Evolutionary conservation across 2,113 vertebrate genomes (phyloP).

Genomic region (Geococcyx californianus): DNA sequence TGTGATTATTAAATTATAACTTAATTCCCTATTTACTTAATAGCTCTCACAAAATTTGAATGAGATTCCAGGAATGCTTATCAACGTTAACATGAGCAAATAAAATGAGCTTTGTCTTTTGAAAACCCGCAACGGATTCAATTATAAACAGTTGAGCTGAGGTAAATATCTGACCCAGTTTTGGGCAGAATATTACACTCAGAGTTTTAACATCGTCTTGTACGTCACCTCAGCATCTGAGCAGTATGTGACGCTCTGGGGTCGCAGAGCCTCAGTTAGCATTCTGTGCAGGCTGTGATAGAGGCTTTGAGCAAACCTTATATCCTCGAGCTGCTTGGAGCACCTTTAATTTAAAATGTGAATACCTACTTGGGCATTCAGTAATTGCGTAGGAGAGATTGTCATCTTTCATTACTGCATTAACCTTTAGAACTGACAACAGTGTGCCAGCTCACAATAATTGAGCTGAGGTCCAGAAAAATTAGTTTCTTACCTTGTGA

Average conservation of each 20-base stretch:
- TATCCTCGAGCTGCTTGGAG: neutral
- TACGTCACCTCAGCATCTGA: neutral
- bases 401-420: slow-evolving; percentile 66
- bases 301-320: neutral
- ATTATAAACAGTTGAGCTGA: neutral
- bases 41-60: neutral
- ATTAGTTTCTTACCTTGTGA: slow-evolving; percentile 56
- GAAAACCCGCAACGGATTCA: neutral
- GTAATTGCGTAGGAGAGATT: slow-evolving; percentile 52
- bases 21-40: neutral
- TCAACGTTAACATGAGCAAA: neutral
- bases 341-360: slow-evolving; percentile 34
- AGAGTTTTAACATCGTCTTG: neutral
- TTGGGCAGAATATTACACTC: neutral
- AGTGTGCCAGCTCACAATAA: neutral
- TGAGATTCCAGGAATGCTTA: neutral
- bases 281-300: neutral
- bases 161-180: neutral
- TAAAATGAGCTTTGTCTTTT: neutral
- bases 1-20: slow-evolving; percentile 28
- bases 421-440: slow-evolving; percentile 64
- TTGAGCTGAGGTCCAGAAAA: slow-evolving; percentile 50
- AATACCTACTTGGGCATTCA: neutral
- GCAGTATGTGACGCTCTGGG: neutral
- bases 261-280: fast-evolving